Base-by-base conservation (phyloP, 2,113 vertebrate genomes). In the Piaya cayana region DNA sequence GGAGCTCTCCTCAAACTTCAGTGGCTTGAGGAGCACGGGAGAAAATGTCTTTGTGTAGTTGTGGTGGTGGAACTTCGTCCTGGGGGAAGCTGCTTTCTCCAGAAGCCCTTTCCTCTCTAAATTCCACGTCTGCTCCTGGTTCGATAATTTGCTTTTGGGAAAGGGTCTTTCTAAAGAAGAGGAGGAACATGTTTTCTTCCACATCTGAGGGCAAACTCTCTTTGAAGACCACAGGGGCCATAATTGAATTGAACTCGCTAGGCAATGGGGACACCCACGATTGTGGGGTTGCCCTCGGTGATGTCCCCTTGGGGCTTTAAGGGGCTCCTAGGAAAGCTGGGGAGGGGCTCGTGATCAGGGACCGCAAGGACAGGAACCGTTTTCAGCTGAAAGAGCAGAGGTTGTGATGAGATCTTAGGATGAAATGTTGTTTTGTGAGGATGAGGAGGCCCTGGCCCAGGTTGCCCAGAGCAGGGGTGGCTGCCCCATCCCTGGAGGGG, bases 11-110 rank as follows among this genome's bases (percentile, higher is more conserved):
- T 83, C 11, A 2, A 82, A 47, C 34, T 39, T 42, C 47, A 37
- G 58, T 16, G 60, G 8, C 20, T 3, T 0, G 34, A 15, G n/a
- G 70, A 47, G 27, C 1, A 0, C 19, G 32, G 69, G 32, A 45
- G 15, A 47, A 36, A 53, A 37, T 16, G 14, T 64, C 21, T 49
- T 42, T 32, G 47, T 9, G 42, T 36, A 36, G 34, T 14, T 32
- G 26, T 10, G 42, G 12, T 26, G 50, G 6, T 50, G 36, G 20
- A 63, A 19, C 39, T 60, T 65, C 11, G 2, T 68, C 12, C 42
- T 26, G 36, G 2, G 8, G 85, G 81, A 68, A 86, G 29, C 17
- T 62, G 8, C 30, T 63, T 60, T 23, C 30, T 21, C 64, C 43
- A 39, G 58, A 47, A 87, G 34, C 34, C 25, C 29, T 86, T 74